Evolutionary conservation across 2,888 invertebrate genomes (phyloP), one percentile per base, ranked within the genome.

Genomic region (Conops quadrifasciatus): DNA sequence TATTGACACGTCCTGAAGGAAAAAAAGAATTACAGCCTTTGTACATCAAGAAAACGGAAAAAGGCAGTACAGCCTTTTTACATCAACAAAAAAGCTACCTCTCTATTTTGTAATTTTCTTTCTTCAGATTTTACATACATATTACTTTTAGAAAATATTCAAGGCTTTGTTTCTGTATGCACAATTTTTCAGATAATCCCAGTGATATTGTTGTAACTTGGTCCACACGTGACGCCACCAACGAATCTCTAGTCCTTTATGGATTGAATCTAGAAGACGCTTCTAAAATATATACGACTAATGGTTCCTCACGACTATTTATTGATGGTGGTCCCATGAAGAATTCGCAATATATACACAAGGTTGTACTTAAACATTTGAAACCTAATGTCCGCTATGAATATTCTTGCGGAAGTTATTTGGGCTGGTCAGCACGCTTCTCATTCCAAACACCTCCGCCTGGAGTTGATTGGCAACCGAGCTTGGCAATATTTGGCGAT

Each of bases 401-500:
- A 91, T 95, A 95, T 84, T 92, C 92, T 77, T 93, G 91, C 79
- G 95, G 95, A 19, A 93, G 94, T 72, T 84, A 87, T 45, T 84
- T 88, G 62, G 95, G 95, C 1, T 96, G 95, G 96, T 96, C 96
- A 0, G 88, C 90, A 45, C 78, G 89, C 75, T 96, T 93, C 85
- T 90, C 87, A 78, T 94, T 97, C 85, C 89, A 87, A 79, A 93
- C 95, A 0, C 88, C 91, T 1, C 93, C 93, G 0, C 84, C 85
- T 1, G 89, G 89, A 2, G 88, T 88, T 7, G 83, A 91, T 72
- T 96, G 95, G 96, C 88, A 90, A 21, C 94, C 96, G 0, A 89
- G 89, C 24, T 87, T 97, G 58, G 97, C 94, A 53, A 90, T 98
- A 75, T 97, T 91, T 81, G 98, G 98, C 0, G 98, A 98, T 84